Evolutionary conservation across 2,797 vertebrate genomes (phyloP), one percentile per base, ranked within the genome.

Genomic region (Poliocrania exsul): DNA sequence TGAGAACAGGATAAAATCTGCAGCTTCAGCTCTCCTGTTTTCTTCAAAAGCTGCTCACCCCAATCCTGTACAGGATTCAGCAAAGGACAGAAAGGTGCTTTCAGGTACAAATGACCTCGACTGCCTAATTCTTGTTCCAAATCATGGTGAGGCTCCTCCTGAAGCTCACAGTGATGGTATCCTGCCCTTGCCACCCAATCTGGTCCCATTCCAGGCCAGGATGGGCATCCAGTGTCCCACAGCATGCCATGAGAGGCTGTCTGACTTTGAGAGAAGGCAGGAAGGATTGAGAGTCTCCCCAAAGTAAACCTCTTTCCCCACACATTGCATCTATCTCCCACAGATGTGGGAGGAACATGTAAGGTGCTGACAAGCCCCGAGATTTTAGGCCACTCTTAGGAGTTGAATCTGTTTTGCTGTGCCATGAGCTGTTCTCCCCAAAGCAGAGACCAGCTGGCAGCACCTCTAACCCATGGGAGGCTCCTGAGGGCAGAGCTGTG

Each of bases 291-390:
- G 49, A 86, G 13, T 17, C 42, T 53, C 6, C 29, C 78, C 60
- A 2, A 40, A 19, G 5, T 24, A 51, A 80, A 24, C n/a, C 44
- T 15, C 3, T 51, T 78, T 70, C 50, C 40, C 54, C 58, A 6
- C 8, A 21, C 17, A 10, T 35, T 15, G 75, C 51, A 21, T 31
- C 60, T 2, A 0, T 16, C 11, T 46, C 65, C 83, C 0, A 0
- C 40, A 49, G 29, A 38, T 13, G 77, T 35, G 6, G n/a, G 38
- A 37, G 51, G 46, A 66, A 19, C 16, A 5, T 0, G 0, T 16
- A 18, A 47, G 6, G 18, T 29, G 20, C 86, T 62, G 64, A 29
- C 56, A 61, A 78, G 42, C 44, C 54, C 44, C 0, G 0, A 46
- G 62, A 23, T n/a, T 65, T 54, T 54, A 16, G 11, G 33, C 85